Base-by-base conservation (phyloP, 1,140 invertebrate species). In the Heliconius eleuchia region DNA sequence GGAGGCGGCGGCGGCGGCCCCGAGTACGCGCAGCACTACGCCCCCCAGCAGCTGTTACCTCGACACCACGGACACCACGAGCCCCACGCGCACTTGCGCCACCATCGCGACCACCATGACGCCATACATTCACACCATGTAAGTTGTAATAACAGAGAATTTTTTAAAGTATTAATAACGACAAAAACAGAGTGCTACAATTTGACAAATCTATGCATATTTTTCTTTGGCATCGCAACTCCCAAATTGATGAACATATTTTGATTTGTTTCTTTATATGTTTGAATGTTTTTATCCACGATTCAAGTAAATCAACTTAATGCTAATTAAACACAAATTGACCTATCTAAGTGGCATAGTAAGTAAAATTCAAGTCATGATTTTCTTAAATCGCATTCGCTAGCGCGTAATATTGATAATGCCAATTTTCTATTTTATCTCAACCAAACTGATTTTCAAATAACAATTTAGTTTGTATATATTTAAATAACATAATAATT, bases 21-120 rank as follows among this genome's bases (percentile, higher is more conserved):
- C 37, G 90, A 91, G 78, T 91, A 92, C 81, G 88, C 85, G 1
- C 91, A 93, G 80, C 92, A 94, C 81, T 94, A 94, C 84, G 91
- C 89, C 19, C 91, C 92, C 1, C 92, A 93, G 83, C 92, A 93
- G 80, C 86, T 92, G 42, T 81, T 92, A n/a, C 92, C 91, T n/a
- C 89, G 92, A 1, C 91, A 92, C 77, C 91, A 93, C 82, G 78
- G 82, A 1, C 91, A 92, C 86, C 90, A 92, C 84, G 92, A 93
- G 76, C 94, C 95, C 3, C 95, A 95, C 80, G 92, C 95, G n/a
- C 95, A 95, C 77, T 82, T 93, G 39, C 89, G 90, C 0, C 91
- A 92, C 79, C 91, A 93, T 73, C 80, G 91, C 19, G 92, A 93
- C 85, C 92, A 92, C 79, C 91, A 94, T 75, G 92, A 92, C 77